These are phyloP conservation scores for Pyrrhia umbra DNA, from an alignment of 2,888 invertebrate genomes.

Conservation along the genomic window DNA sequence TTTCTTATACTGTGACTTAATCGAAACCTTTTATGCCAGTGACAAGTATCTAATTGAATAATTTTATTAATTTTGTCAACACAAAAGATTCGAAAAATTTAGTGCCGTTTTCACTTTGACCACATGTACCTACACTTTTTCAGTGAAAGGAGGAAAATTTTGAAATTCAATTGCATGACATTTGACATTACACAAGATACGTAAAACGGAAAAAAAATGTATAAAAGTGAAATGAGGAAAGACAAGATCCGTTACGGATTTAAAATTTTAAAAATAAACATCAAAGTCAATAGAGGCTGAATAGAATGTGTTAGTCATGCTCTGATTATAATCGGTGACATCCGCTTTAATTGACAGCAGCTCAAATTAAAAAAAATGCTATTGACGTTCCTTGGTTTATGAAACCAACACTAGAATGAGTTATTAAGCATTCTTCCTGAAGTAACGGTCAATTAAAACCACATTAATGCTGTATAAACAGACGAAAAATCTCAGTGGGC, in stretches of 20 bases:
- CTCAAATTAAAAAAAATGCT: too few relatives aligned
- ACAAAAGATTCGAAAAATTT: not conserved
- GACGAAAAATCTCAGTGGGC: not conserved
- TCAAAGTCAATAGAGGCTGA: not conserved
- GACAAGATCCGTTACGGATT: not conserved
- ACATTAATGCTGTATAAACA: not conserved
- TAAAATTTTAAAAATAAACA: not conserved
- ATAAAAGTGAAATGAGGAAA: conserved; percentile 24
- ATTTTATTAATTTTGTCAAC: not conserved
- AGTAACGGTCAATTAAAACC: conserved; percentile 10
- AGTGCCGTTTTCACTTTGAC: not conserved
- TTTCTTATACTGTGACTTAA: not conserved
- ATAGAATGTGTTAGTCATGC: not conserved
- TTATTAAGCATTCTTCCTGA: not conserved
- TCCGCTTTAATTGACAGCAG: not conserved
- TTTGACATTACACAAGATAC: not conserved
- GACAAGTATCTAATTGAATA: not conserved
- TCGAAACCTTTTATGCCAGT: not conserved
- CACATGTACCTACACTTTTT: not conserved
- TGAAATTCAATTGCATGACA: not conserved
- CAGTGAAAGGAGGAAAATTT: conserved; percentile 13
- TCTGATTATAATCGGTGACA: not conserved
- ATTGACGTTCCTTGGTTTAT: too few relatives aligned
- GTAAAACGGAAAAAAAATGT: not conserved
- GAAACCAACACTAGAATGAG: not conserved